Percentiles rank a stretch among this genome's conserved stretches.
phyloP scores from a whole-genome alignment of 2,113 vertebrate species.

The Stictonetta naevosa region DNA sequence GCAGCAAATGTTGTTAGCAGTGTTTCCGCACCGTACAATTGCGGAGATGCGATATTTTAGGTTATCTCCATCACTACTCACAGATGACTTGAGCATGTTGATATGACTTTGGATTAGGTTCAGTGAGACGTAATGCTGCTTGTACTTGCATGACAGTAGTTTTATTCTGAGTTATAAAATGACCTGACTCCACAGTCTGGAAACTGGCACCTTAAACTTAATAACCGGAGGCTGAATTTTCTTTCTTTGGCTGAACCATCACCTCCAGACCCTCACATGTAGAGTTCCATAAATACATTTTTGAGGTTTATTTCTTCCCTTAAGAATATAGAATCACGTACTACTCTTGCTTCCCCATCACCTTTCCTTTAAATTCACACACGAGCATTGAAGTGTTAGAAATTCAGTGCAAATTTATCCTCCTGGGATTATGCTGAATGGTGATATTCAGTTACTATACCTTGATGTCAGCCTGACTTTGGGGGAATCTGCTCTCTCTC shows the following conservation, averaged over 20 bases:
- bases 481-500: slow-evolving; percentile 9
- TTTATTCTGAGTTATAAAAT: background rate
- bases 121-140: background rate
- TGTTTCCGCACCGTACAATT: accelerated
- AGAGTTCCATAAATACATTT: background rate
- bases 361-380: background rate
- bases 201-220: background rate
- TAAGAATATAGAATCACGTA: background rate
- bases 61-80: background rate
- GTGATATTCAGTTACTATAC: slow-evolving; percentile 13
- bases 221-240: background rate
- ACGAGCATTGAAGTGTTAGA: background rate
- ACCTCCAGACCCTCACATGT: background rate
- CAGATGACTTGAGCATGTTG: background rate
- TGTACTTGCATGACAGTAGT: background rate
- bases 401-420: slow-evolving; percentile 5
- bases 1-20: background rate
- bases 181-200: background rate
- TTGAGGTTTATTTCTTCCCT: background rate
- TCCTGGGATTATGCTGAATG: background rate
- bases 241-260: background rate
- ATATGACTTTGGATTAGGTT: background rate
- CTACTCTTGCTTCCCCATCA: background rate
- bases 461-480: slow-evolving; percentile 46
- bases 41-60: background rate